phyloP scores from a whole-genome alignment of 2,113 vertebrate genomes.

The Procavia capensis region DNA sequence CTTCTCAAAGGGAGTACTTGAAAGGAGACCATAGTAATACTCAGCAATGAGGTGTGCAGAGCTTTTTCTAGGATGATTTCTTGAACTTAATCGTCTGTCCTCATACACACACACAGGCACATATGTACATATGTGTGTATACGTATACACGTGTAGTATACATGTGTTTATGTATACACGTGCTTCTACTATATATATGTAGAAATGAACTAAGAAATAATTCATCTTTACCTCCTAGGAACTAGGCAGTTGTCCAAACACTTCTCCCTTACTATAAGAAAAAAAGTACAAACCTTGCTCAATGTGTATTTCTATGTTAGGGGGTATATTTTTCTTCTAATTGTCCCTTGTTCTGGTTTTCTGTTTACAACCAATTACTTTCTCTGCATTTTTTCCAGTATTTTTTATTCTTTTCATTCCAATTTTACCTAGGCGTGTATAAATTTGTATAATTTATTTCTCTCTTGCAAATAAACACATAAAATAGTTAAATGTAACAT shows the following conservation, averaged over 20 bases:
- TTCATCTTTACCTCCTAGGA: background rate
- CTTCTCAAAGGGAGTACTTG: no score
- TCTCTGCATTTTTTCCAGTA: background rate
- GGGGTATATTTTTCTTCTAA: background rate
- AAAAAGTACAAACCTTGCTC: background rate
- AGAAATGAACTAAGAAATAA: background rate
- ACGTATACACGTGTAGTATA: no score
- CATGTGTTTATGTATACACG: no score
- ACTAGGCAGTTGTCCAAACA: background rate
- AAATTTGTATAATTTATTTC: background rate
- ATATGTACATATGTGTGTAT: no score
- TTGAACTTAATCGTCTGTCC: no score
- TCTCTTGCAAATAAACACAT: background rate
- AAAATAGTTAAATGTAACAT: background rate
- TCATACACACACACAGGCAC: no score
- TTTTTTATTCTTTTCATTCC: background rate
- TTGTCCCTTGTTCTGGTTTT: background rate
- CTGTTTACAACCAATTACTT: background rate
- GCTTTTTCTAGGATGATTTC: no score
- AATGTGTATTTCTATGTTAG: background rate
- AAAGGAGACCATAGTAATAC: no score
- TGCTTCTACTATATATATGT: background rate
- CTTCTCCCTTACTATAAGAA: background rate
- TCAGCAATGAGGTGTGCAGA: no score
- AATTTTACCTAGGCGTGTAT: background rate